Percentiles rank a stretch among this genome's conserved stretches.
Evolutionary conservation across 2,797 vertebrate genomes (phyloP).

Genomic region (Melanotaenia nigrans): DNA sequence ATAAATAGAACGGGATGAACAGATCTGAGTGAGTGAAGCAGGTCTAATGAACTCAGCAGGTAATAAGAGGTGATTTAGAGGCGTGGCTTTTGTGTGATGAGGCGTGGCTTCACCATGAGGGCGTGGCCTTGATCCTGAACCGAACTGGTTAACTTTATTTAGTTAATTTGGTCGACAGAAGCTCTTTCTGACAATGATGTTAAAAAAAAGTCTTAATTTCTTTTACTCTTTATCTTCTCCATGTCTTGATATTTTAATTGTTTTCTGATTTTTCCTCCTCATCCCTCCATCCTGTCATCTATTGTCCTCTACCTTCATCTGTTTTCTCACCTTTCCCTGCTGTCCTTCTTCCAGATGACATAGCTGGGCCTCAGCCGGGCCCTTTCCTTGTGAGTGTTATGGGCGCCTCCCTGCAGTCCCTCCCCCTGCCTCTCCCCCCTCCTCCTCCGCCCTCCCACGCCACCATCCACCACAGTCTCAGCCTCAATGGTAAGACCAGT

Average conservation of each 20-base stretch:
- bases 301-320: not conserved
- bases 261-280: not conserved
- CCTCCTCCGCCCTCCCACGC: slow-evolving; percentile 92
- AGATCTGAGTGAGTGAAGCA: no score
- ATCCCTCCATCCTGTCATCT: not conserved
- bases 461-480: slow-evolving; percentile 92
- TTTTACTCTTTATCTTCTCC: not conserved
- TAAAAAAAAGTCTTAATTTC: not conserved
- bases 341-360: slow-evolving; percentile 88
- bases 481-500: slow-evolving; percentile 82
- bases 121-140: no score
- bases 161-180: not conserved
- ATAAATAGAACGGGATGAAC: no score
- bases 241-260: not conserved
- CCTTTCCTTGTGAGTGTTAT: slow-evolving; percentile 93
- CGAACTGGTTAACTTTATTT: no score
- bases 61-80: no score
- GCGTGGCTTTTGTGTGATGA: no score
- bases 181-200: slow-evolving; percentile 22
- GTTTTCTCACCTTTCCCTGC: slow-evolving; percentile 16
- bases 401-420: slow-evolving; percentile 96
- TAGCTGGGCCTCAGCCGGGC: slow-evolving; percentile 93
- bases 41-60: no score
- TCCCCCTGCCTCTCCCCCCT: slow-evolving; percentile 94
- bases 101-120: no score